Evolutionary conservation across 2,888 invertebrate genomes (phyloP).

Genomic region (Atherix ibis): DNA sequence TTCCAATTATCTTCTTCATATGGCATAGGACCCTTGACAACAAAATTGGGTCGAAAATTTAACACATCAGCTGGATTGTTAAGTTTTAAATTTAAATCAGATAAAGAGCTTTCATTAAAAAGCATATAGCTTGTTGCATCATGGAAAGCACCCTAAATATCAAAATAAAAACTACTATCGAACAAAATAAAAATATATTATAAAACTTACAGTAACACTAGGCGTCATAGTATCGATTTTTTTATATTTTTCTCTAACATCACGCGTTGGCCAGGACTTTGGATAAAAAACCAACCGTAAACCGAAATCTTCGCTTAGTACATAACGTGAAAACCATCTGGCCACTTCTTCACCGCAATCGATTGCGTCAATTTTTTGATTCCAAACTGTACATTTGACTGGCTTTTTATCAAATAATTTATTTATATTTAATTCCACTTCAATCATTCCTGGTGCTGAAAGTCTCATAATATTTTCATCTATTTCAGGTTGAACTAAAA

Average conservation of each 20-base stretch:
- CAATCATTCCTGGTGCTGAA: constrained; percentile 38
- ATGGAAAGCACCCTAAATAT: constrained; percentile 40
- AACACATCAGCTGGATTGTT: constrained; percentile 35
- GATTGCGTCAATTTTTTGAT: constrained; percentile 39
- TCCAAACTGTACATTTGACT: constrained; percentile 38
- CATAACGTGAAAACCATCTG: constrained; percentile 48
- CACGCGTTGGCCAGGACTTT: constrained; percentile 22
- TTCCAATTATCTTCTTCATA: constrained; percentile 52
- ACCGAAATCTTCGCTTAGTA: constrained; percentile 35
- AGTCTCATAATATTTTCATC: constrained; percentile 37
- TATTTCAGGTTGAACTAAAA: constrained; percentile 36
- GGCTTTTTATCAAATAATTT: constrained; percentile 22
- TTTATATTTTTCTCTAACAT: constrained; percentile 21
- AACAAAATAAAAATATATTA: background rate
- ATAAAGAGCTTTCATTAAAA: constrained; percentile 45
- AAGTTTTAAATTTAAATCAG: constrained; percentile 44
- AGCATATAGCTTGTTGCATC: constrained; percentile 49
- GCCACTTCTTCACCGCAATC: constrained; percentile 59
- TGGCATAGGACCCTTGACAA: constrained; percentile 40
- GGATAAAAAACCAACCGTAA: constrained; percentile 44
- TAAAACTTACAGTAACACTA: constrained; percentile 13
- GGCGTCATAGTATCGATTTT: constrained; percentile 17
- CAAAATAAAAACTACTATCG: background rate
- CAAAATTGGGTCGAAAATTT: constrained; percentile 51
- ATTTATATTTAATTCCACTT: constrained; percentile 36